These are phyloP conservation scores for Pagetopsis macropterus DNA, from an alignment of 2,797 vertebrate genomes.

Conservation along the genomic window DNA sequence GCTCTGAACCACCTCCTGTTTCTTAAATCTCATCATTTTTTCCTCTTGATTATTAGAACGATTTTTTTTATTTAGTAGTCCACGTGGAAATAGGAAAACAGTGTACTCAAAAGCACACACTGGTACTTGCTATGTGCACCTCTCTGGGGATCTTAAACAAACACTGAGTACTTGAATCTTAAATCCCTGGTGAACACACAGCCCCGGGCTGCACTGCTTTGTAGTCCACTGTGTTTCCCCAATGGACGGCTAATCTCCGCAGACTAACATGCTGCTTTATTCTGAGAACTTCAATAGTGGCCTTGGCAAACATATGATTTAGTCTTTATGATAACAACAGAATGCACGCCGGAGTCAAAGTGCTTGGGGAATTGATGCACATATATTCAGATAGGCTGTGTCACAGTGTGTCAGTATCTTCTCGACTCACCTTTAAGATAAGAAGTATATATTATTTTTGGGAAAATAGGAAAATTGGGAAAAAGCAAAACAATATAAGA, in stretches of 20 bases:
- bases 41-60: slow-evolving; percentile 47
- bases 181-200: slow-evolving; percentile 70
- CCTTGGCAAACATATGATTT: slow-evolving; percentile 65
- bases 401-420: slow-evolving; percentile 37
- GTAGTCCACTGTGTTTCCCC: slow-evolving; percentile 75
- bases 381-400: slow-evolving; percentile 37
- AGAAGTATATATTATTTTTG: slow-evolving; percentile 3
- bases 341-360: slow-evolving; percentile 49
- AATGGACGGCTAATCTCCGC: slow-evolving; percentile 67
- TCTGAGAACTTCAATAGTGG: slow-evolving; percentile 70
- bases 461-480: too few species aligned
- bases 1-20: slow-evolving; percentile 29
- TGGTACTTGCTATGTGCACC: slow-evolving; percentile 51
- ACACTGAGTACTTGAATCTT: slow-evolving; percentile 68
- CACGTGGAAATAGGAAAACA: slow-evolving; percentile 55
- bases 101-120: slow-evolving; percentile 59
- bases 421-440: slow-evolving; percentile 25
- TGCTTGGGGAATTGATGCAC: slow-evolving; percentile 44
- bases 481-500: slow-evolving; percentile 47
- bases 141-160: slow-evolving; percentile 76
- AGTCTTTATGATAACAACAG: slow-evolving; percentile 58
- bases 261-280: slow-evolving; percentile 70
- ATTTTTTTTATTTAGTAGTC: slow-evolving; percentile 62
- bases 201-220: slow-evolving; percentile 75
- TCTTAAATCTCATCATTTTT: slow-evolving; percentile 37